These are phyloP conservation scores for Gandaritis pyraliata DNA, from an alignment of 2,888 invertebrate genomes.

Conservation along the genomic window DNA sequence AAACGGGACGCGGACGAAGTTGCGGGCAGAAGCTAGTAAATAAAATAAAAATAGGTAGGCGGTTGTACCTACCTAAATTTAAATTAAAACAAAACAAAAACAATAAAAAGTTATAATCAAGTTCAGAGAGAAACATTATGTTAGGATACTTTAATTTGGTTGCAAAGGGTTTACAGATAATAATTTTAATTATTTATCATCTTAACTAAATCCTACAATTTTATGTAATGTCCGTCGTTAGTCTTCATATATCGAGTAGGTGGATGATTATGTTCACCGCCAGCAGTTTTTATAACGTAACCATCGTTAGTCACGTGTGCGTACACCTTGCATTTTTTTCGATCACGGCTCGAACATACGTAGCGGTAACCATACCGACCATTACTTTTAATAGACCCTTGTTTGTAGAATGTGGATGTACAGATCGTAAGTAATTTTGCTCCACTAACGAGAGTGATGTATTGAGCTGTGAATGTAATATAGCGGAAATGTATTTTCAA, in stretches of 20 bases:
- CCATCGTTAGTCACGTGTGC: constrained; percentile 17
- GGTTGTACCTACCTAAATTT: too few relatives aligned
- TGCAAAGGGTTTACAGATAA: too few relatives aligned
- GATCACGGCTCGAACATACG: constrained; percentile 11
- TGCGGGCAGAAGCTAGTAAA: too few relatives aligned
- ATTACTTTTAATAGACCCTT: background rate
- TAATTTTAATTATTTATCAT: too few relatives aligned
- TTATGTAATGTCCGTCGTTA: constrained; percentile 13
- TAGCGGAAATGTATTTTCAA: too few relatives aligned
- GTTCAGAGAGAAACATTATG: too few relatives aligned
- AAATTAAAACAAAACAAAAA: too few relatives aligned
- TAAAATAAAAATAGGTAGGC: too few relatives aligned
- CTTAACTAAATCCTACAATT: background rate
- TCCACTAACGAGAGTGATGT: constrained; percentile 8
- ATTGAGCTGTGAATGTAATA: constrained; percentile 15
- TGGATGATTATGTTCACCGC: constrained; percentile 30
- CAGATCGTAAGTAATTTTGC: constrained; percentile 17
- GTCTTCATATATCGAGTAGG: constrained; percentile 20
- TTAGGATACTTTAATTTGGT: too few relatives aligned
- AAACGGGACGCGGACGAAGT: too few relatives aligned
- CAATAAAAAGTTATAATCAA: too few relatives aligned
- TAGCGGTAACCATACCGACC: constrained; percentile 9
- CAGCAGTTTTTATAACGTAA: constrained; percentile 14
- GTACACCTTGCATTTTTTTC: constrained; percentile 24
- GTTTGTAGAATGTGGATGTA: constrained; percentile 9